Evolutionary conservation across 2,113 vertebrate species (phyloP), one percentile per base, ranked within the genome.

Genomic region (Leucosticte australis): DNA sequence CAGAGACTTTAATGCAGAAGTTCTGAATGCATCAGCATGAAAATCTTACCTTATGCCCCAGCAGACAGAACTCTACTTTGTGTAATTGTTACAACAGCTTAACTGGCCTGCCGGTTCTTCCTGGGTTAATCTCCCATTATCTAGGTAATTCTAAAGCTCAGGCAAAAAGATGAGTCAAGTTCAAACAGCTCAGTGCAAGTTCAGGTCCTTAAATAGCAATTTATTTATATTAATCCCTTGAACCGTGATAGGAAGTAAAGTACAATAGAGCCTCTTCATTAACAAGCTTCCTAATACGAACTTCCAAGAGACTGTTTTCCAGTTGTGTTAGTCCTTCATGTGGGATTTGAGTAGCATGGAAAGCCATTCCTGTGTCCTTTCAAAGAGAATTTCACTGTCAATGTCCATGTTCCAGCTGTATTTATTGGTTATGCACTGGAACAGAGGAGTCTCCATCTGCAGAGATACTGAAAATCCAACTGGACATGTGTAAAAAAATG

Each of bases 61-160:
- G 77, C 80, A 78, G 87, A 69, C 69, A 76, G 35, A 60, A 33
- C 44, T 63, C 55, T n/a, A 49, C 60, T 86, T 85, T 13, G 31
- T 53, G 59, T 42, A 63, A 63, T 85, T 63, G 56, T 78, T 80
- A 60, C 75, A 90, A 56, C 35, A 59, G 76, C 71, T 94, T 91
- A 94, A 87, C 83, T 24, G 73, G 63, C 49, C 75, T 30, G 39
- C 53, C 6, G 6, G 3, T 83, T 84, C 75, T 83, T 63, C 59
- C 76, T 74, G 71, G 82, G 50, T 95, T 95, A 90, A 94, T 88
- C 88, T 90, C 76, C 78, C 53, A 56, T 87, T 90, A 70, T 47
- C 31, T 57, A 50, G 63, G 6, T 73, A 56, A 82, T 94, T 82
- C 70, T 84, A 57, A 86, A 83, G 75, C 56, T 88, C 47, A n/a